A percentile compares a stretch with the other conserved stretches of the same genome.
Conservation (phyloP, 2,888 invertebrate genomes). For the Machimus atricapillus region DNA sequence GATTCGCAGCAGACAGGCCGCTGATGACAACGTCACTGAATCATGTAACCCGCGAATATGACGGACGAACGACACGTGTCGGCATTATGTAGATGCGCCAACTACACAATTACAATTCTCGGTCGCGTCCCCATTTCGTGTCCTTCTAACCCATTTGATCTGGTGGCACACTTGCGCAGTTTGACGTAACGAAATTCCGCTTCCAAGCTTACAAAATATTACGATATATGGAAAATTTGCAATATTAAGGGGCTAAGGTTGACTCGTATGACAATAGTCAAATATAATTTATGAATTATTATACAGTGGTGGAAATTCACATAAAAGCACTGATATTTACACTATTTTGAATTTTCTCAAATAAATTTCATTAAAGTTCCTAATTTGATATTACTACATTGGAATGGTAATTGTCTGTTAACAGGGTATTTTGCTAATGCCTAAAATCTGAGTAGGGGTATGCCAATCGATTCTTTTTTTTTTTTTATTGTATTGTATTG, state of each 20-base stretch:
- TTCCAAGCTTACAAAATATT: background rate
- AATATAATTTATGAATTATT: no score
- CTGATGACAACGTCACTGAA: slow-evolving; percentile 15
- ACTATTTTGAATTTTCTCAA: no score
- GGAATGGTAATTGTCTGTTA: no score
- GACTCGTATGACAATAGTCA: no score
- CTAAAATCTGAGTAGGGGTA: no score
- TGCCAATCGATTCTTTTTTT: no score
- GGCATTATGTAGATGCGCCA: background rate
- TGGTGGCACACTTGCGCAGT: background rate
- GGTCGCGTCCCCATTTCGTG: background rate
- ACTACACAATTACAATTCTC: background rate
- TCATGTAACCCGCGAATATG: slow-evolving; percentile 9
- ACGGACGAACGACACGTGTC: background rate
- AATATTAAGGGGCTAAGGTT: background rate
- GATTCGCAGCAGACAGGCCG: background rate
- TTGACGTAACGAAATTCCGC: background rate
- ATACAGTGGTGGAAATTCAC: no score
- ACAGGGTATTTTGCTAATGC: no score
- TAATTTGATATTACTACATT: no score
- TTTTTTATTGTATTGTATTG: no score
- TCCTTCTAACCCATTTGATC: background rate
- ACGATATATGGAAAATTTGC: background rate
- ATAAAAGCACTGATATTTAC: no score
- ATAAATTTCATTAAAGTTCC: no score